Evolutionary conservation across 2,888 invertebrate genomes (phyloP), one percentile per base, ranked within the genome.

Genomic region (Erebia aethiops): DNA sequence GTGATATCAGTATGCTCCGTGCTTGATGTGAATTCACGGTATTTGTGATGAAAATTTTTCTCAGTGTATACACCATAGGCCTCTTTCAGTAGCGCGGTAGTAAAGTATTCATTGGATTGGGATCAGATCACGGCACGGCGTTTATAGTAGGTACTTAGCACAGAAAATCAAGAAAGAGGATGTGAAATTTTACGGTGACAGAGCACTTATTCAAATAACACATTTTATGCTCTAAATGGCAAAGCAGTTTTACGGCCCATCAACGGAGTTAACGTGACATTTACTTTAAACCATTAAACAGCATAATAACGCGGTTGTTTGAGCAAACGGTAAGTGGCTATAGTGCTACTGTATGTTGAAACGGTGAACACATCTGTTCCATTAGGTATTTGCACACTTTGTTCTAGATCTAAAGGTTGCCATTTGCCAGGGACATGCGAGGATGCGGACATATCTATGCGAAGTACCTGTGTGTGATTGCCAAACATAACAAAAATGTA

Each of bases 351-450:
- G 56, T 51, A 71, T 63, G 64, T n/a, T 72, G 70, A 26, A 26
- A 69, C 74, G 66, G 70, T 72, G 14, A 58, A 71, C 58, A 58
- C 63, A n/a, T 69, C 58, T 66, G 68, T 71, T 52, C 68, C 67
- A 66, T 66, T 66, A 66, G 49, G 49, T 21, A 62, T 66, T 66
- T 56, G 66, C 66, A 66, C 46, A 66, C 54, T 18, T 41, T 18
- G 13, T 46, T 18, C 18, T 13, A 46, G 43, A 18, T 13, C 60
- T 18, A 60, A 10, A n/a, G 7, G 16, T 60, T 10, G 9, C 2
- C 8, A 18, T 54, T 10, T 18, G 18, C 2, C 9, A n/a, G 51
- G 16, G n/a, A 51, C 16, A 5, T 51, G n/a, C 52, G 8, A 52
- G 52, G n/a, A 52, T 16, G 11, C 16, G 16, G 5, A 16, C 16